Evolutionary conservation across 64 coral and sea anemone genomes (phyloP).

Genomic region (Montipora capricornis): DNA sequence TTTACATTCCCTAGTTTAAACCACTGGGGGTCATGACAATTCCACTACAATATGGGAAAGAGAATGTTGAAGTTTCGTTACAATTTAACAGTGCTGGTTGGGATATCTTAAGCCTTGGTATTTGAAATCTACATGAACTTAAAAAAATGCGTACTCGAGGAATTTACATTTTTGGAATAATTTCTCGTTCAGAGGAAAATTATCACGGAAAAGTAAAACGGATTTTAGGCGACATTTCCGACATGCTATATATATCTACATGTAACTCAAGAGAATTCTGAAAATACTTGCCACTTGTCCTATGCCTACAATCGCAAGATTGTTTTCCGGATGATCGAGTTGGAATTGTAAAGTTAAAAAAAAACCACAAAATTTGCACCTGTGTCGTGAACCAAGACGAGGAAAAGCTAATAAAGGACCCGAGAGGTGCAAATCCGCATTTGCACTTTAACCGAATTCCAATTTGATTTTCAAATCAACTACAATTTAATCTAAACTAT

Average conservation of each 20-base stretch:
- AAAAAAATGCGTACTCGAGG: not conserved
- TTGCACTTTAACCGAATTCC: not conserved
- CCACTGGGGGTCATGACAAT: not conserved
- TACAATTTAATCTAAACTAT: not conserved
- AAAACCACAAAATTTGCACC: not conserved
- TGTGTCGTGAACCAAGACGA: not conserved
- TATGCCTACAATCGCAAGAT: not conserved
- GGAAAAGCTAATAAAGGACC: not conserved
- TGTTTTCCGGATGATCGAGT: not conserved
- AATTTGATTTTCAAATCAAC: not conserved
- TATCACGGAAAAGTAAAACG: constrained; percentile 1
- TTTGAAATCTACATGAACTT: not conserved
- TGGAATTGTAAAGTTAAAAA: not conserved
- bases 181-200: not conserved
- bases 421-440: not conserved
- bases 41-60: not conserved
- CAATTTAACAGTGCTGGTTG: not conserved
- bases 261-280: not conserved
- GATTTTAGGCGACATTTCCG: constrained; percentile 5
- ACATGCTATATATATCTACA: not conserved
- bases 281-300: not conserved
- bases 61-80: not conserved
- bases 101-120: not conserved
- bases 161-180: not conserved
- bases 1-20: constrained; percentile 8